Conservation (phyloP, 1,140 invertebrate species). For the Dreissena rostriformis region DNA sequence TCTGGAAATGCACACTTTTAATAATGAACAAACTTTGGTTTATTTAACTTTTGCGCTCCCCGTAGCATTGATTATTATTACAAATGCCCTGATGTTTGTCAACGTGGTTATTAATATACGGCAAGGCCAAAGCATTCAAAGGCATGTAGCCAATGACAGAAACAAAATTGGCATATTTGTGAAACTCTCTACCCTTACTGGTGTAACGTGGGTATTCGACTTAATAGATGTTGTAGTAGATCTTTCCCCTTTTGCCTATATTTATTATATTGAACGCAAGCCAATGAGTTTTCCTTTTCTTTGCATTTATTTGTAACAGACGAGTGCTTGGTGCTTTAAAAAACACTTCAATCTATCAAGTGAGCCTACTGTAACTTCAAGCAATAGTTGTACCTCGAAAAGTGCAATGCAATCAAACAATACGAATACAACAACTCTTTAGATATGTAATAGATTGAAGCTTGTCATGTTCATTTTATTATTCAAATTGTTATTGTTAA, state of each 20-base stretch:
- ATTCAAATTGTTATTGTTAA: no score
- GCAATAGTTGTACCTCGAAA: no score
- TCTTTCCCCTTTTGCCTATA: background rate
- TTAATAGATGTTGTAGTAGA: conserved; percentile 9
- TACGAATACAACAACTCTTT: no score
- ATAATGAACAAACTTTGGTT: conserved; percentile 2
- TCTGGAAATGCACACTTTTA: conserved; percentile 42
- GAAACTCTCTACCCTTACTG: conserved; percentile 41
- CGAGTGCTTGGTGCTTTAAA: conserved; percentile 14
- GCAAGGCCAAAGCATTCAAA: background rate
- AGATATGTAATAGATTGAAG: no score
- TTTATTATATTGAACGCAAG: conserved; percentile 40
- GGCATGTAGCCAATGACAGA: conserved; percentile 16
- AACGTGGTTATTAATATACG: conserved; percentile 18
- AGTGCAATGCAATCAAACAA: no score
- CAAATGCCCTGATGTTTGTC: conserved; percentile 34
- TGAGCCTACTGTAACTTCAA: no score
- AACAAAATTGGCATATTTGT: conserved; percentile 44
- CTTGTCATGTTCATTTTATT: no score
- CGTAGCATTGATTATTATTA: conserved; percentile 7
- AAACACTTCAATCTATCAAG: no score
- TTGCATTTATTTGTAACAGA: conserved; percentile 34
- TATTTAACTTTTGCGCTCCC: conserved; percentile 36
- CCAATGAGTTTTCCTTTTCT: conserved; percentile 27
- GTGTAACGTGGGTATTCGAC: conserved; percentile 42